Base-by-base conservation (phyloP, 2,797 vertebrate genomes). In the Balearica regulorum region DNA sequence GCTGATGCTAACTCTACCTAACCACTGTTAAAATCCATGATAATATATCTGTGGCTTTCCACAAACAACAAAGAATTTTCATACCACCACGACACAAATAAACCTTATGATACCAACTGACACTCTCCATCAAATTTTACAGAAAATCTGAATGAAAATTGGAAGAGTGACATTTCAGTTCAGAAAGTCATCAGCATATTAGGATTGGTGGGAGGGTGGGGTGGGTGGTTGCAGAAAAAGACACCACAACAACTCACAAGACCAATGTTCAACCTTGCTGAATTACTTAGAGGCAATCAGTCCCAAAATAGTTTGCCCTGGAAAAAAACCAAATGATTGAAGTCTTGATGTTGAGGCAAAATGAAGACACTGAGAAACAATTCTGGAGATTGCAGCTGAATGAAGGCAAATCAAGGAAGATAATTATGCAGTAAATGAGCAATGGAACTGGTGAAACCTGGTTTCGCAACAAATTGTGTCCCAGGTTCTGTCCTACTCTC, bases 341-440 rank as follows among this genome's bases (percentile, higher is more conserved):
- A 83, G 51, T 62, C 51, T 51, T 78, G 57, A 68, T 61, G 17
- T 39, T 84, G 79, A 96, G 46, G 54, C 26, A 93, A 96, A 86
- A 69, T 41, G 4, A 28, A 69, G 49, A 81, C 37, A 48, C 33
- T 28, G 43, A 77, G 61, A 88, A 84, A 81, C 14, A 43, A 21
- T 64, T 62, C 19, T 43, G 16, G 78, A 8, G 8, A 71, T 83
- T 75, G 69, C 25, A 83, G 84, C 10, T 69, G 57, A 69, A 75
- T 24, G 65, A 89, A 83, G 75, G 66, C 54, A 76, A 78, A 35
- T 21, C 28, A 81, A 58, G 18, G 54, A 72, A 90, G 16, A 62
- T 33, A 94, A 79, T 31, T 70, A 76, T 16, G 19, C 19, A 81
- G 8, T 49, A 83, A 85, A 11, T 44, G 35, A 86, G 48, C 44